Percentiles rank a stretch among this genome's conserved stretches.
phyloP scores from a whole-genome alignment of 2,113 vertebrate species.

The Ailuropoda melanoleuca region DNA sequence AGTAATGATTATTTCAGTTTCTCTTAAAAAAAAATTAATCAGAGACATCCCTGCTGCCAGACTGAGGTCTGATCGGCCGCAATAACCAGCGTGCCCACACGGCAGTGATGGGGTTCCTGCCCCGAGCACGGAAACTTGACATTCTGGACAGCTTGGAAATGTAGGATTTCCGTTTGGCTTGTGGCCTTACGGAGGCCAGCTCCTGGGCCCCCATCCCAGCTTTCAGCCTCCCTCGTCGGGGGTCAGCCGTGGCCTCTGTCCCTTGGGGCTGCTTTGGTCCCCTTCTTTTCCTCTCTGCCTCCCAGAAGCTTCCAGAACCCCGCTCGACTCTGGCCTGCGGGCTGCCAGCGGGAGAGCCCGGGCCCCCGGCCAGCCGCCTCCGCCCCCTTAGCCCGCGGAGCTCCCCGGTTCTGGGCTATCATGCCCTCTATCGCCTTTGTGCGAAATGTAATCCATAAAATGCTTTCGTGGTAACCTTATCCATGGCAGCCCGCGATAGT shows the following conservation, averaged over 20 bases:
- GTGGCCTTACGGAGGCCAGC: background rate
- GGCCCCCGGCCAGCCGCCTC: background rate
- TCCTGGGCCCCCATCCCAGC: background rate
- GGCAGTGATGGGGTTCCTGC: background rate
- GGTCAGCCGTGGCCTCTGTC: background rate
- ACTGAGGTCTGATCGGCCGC: background rate
- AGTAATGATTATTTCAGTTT: slow-evolving; percentile 50
- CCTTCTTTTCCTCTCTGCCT: background rate
- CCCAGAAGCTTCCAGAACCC: slow-evolving; percentile 21
- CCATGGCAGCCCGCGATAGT: slow-evolving; percentile 93
- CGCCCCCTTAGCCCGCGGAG: slow-evolving; percentile 30
- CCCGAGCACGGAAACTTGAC: slow-evolving; percentile 32
- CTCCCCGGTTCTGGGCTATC: slow-evolving; percentile 81
- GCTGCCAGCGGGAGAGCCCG: slow-evolving; percentile 56
- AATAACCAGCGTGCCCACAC: background rate
- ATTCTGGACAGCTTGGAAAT: slow-evolving; percentile 40
- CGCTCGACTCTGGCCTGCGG: background rate
- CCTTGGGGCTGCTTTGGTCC: background rate
- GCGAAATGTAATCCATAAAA: slow-evolving; percentile 94
- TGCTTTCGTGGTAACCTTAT: slow-evolving; percentile 97
- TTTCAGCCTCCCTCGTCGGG: background rate
- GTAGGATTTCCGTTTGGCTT: slow-evolving; percentile 55
- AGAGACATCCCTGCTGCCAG: slow-evolving; percentile 24
- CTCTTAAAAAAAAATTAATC: background rate
- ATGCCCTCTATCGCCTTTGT: slow-evolving; percentile 85